Conservation (phyloP, 2,888 invertebrate species). For the Emmelina monodactyla region DNA sequence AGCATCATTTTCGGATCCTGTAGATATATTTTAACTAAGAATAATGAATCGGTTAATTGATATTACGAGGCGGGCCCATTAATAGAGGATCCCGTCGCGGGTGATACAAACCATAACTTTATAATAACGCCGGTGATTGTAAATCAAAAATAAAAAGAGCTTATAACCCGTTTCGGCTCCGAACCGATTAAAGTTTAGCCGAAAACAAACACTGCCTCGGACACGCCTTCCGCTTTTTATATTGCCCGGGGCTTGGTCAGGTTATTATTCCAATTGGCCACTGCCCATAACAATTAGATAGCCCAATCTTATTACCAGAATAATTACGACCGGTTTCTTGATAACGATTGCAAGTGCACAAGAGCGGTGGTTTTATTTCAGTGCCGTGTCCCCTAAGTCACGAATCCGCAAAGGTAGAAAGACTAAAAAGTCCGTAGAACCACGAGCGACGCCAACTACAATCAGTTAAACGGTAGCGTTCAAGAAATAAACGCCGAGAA, state of each 20-base stretch:
- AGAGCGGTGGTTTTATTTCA: constrained; percentile 23
- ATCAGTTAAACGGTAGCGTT: constrained; percentile 44
- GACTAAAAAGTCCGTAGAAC: constrained; percentile 34
- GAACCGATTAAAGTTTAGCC: constrained; percentile 45
- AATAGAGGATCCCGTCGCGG: constrained; percentile 25
- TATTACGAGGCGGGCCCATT: constrained; percentile 46
- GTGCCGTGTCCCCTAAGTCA: constrained; percentile 29
- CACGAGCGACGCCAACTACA: constrained; percentile 38
- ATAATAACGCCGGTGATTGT: constrained; percentile 52
- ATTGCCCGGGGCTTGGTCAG: constrained; percentile 29
- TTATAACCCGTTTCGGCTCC: constrained; percentile 42
- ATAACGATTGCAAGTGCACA: constrained; percentile 28
- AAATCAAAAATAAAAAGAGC: constrained; percentile 57
- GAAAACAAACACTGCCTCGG: constrained; percentile 52
- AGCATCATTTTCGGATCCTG: too few relatives aligned
- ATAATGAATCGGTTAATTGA: constrained; percentile 54
- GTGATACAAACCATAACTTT: constrained; percentile 38
- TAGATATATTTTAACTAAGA: constrained; percentile 16
- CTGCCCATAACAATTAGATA: constrained; percentile 37
- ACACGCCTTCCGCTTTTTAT: constrained; percentile 31
- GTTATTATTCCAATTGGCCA: constrained; percentile 32
- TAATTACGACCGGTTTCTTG: constrained; percentile 36
- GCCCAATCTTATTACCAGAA: constrained; percentile 22
- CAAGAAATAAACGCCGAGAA: constrained; percentile 32
- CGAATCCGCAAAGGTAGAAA: constrained; percentile 28